Base-by-base conservation (phyloP, 2,888 invertebrate species). In the Sarcophaga variegata region DNA sequence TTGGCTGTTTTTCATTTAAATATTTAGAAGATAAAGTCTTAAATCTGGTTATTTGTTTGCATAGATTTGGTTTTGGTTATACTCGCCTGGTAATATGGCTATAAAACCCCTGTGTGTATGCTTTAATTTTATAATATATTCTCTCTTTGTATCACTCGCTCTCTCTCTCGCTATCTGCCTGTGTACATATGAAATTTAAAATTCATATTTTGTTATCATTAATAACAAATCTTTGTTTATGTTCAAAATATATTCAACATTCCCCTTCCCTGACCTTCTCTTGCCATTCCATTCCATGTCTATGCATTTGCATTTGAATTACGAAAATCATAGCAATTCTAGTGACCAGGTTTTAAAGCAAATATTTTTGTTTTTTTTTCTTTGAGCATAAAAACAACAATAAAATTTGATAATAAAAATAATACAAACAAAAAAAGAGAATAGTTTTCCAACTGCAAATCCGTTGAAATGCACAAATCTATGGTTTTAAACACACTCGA, bases 21-120 rank as follows among this genome's bases (percentile, higher is more conserved):
- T 80, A 79, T 79, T 83, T 84, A 80, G 75, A 72, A 81, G 84
- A 80, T 81, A 85, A 85, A 85, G 76, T 85, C 66, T 81, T 64
- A 85, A 85, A 85, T 85, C 80, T 77, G 71, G 71, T 76, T 76
- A 54, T 54, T 54, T 54, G 54, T 54, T 37, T 37, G 37, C 37
- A 37, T 37, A 37, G 37, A 37, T 37, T 37, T 37, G 37, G 37
- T 37, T 54, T 54, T 54, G 54, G 4, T 54, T 54, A 14, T 54
- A 54, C 54, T 54, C 12, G 1, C 17, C 10, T 54, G 17, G 37
- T 37, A 54, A 17, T 17, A 14, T 54, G 54, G 17, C 17, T 54
- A 54, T 54, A 54, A 54, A 54, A 5, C 14, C 54, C 54, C 54
- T 54, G 54, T 54, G 54, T 54, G 54, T 54, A 54, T 54, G 54